These are phyloP conservation scores for Cygnus olor DNA, from an alignment of 2,797 vertebrate genomes.

Conservation along the genomic window DNA sequence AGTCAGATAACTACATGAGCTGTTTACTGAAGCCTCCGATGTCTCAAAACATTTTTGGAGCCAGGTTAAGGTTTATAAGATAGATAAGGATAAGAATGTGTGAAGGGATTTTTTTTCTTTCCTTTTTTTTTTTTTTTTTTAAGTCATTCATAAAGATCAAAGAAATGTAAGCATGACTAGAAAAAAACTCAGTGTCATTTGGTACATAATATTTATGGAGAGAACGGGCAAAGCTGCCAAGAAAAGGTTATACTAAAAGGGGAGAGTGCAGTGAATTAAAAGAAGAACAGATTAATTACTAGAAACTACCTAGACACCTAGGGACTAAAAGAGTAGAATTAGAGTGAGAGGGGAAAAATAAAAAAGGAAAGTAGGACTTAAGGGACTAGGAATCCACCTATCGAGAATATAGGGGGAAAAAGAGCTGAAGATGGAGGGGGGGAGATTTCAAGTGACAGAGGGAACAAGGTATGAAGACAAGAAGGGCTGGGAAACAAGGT, in stretches of 20 bases:
- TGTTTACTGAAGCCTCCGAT: not conserved
- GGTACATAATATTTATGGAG: not conserved
- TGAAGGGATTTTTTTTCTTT: not conserved
- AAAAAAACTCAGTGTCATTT: not conserved
- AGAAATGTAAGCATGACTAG: not conserved
- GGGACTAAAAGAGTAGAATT: not conserved
- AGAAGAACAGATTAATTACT: not conserved
- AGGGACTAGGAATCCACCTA: accelerated
- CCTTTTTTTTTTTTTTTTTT: not conserved
- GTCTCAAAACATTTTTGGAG: not conserved
- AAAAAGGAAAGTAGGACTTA: not conserved
- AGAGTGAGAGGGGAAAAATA: not conserved
- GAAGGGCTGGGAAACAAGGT: not conserved
- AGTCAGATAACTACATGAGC: not conserved
- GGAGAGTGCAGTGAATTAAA: not conserved
- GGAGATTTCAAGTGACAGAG: not conserved
- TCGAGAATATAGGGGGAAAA: not conserved
- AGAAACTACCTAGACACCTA: not conserved
- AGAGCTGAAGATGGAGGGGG: not conserved
- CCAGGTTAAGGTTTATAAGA: not conserved
- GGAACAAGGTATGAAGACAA: not conserved
- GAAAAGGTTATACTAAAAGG: not conserved
- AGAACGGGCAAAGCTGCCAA: not conserved
- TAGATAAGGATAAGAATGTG: not conserved
- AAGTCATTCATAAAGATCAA: not conserved